Evolutionary conservation across 2,113 vertebrate genomes (phyloP), one percentile per base, ranked within the genome.

Genomic region (Aegypius monachus): DNA sequence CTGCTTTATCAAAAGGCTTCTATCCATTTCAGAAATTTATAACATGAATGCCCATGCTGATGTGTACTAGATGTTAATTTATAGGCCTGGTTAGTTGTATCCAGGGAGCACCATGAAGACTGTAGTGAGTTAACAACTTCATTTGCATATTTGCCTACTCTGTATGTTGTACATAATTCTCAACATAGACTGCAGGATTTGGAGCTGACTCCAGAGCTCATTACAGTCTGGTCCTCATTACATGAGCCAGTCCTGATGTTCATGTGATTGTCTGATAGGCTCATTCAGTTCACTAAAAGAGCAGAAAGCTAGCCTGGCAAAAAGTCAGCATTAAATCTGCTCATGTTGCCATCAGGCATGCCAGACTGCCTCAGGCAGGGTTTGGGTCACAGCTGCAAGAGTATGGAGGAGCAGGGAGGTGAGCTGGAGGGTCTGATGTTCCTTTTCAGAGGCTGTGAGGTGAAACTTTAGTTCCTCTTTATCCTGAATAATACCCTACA

Each of bases 351-450:
- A 22, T 27, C 36, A 38, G 11, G 68, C 40, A 12, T 29, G 40
- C 38, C 22, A 45, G 77, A 31, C 32, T 31, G 26, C 58, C 10
- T 16, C 20, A 19, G 81, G 43, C 68, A 84, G 55, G 34, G 14
- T 43, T 73, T 67, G 53, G 56, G 42, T 31, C 21, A 26, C 0
- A 4, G 59, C 81, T 78, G 40, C 13, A 5, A 34, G 45, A 40
- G 26, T 10, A 6, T 0, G 1, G 26, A 1, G 1, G 26, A 63
- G 68, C 43, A 72, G 52, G 42, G 25, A 6, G 48, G 61, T 61
- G 45, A 56, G 42, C 36, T 70, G 82, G 23, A 89, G 21, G 34
- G 52, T 45, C 53, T 52, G 15, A 3, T 45, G 29, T 77, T 68
- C 45, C 20, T 67, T 75, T 78, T 65, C 59, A 36, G 34, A 67